A percentile compares a stretch with the other conserved stretches of the same genome.
Conservation (phyloP, 2,888 invertebrate genomes). For the Diogma glabrata region DNA sequence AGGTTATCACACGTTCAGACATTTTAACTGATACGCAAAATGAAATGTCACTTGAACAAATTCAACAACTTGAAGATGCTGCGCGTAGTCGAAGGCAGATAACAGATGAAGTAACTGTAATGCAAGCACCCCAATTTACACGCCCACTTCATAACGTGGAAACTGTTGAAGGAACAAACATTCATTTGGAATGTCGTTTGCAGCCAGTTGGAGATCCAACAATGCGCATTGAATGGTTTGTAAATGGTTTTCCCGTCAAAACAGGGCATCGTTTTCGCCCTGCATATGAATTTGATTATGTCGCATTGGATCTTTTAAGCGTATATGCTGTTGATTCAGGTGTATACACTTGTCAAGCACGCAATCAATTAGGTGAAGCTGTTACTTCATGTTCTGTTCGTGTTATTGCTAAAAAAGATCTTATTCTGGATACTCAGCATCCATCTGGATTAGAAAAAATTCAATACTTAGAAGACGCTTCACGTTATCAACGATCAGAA, state of each 20-base stretch:
- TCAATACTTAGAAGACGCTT: slow-evolving; percentile 78
- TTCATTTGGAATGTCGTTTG: slow-evolving; percentile 82
- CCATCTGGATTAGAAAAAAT: slow-evolving; percentile 86
- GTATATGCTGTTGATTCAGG: slow-evolving; percentile 97
- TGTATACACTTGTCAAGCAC: slow-evolving; percentile 89
- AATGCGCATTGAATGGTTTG: slow-evolving; percentile 93
- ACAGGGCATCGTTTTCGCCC: slow-evolving; percentile 91
- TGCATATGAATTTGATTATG: slow-evolving; percentile 94
- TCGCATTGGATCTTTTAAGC: slow-evolving; percentile 88
- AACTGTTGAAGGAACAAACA: slow-evolving; percentile 81
- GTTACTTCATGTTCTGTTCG: slow-evolving; percentile 84
- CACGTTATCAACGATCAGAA: slow-evolving; percentile 71
- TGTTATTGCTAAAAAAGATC: slow-evolving; percentile 79
- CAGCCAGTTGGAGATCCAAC: slow-evolving; percentile 85
- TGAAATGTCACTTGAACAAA: slow-evolving; percentile 84
- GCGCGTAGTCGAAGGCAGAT: slow-evolving; percentile 57
- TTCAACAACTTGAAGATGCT: slow-evolving; percentile 76
- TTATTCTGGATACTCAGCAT: slow-evolving; percentile 80
- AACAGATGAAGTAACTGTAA: slow-evolving; percentile 69
- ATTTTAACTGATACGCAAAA: slow-evolving; percentile 83
- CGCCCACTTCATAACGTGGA: slow-evolving; percentile 80
- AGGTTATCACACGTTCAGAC: slow-evolving; percentile 70
- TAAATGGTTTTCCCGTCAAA: slow-evolving; percentile 84
- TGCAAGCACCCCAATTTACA: slow-evolving; percentile 80
- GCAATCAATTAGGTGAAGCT: slow-evolving; percentile 89